phyloP scores from a whole-genome alignment of 1,140 invertebrate genomes.

The Drosophila malerkotliana region DNA sequence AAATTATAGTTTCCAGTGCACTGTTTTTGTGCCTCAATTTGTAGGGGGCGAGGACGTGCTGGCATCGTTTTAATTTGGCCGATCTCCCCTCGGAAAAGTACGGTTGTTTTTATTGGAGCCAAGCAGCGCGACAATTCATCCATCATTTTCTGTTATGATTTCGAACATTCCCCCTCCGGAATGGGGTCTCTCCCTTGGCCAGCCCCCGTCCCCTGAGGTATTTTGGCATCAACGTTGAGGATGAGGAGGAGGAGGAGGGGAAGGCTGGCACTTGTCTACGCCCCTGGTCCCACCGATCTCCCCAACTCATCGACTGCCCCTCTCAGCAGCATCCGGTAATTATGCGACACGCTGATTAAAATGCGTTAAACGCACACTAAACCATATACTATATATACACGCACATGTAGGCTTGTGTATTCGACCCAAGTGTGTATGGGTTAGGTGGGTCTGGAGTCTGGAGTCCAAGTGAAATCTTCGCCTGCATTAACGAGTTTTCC shows the following conservation, averaged over 20 bases:
- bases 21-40: conserved; percentile 26
- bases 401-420: not conserved
- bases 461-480: conserved; percentile 75
- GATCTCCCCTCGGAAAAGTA: conserved; percentile 69
- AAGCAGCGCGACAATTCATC: conserved; percentile 82
- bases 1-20: not conserved
- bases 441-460: conserved; percentile 63
- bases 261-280: conserved; percentile 26
- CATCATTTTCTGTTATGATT: conserved; percentile 82
- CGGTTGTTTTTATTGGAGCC: conserved; percentile 81
- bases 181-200: conserved; percentile 8
- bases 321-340: conserved; percentile 79
- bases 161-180: conserved; percentile 43
- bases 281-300: conserved; percentile 4
- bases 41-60: conserved; percentile 36
- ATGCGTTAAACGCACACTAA: conserved; percentile 68
- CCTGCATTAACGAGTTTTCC: conserved; percentile 80
- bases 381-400: conserved; percentile 8
- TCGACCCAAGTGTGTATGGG: conserved; percentile 30
- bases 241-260: not conserved
- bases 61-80: conserved; percentile 78
- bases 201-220: not conserved
- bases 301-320: conserved; percentile 18
- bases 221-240: conserved; percentile 44
- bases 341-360: conserved; percentile 82